Evolutionary conservation across 2,113 vertebrate genomes (phyloP).

Genomic region (Sarotherodon lohbergeri): DNA sequence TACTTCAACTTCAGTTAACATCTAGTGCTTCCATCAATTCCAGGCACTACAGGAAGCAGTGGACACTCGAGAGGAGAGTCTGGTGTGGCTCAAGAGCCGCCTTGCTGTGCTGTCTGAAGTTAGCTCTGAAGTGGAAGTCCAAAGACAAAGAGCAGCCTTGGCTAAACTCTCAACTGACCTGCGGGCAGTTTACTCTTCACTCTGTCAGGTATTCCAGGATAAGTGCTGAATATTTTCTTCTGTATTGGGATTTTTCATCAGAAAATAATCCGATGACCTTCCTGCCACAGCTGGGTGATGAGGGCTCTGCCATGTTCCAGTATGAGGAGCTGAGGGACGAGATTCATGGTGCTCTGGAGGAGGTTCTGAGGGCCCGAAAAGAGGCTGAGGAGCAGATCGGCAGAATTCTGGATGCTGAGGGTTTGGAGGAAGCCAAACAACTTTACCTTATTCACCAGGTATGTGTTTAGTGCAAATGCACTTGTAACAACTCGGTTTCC

Average conservation of each 20-base stretch:
- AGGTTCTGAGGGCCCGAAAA: slow-evolving; percentile 75
- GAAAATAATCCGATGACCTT: background rate
- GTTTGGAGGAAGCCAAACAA: slow-evolving; percentile 82
- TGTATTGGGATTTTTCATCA: background rate
- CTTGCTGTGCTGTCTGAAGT: slow-evolving; percentile 75
- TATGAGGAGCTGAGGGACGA: slow-evolving; percentile 81
- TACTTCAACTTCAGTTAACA: background rate
- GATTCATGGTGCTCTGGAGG: slow-evolving; percentile 77
- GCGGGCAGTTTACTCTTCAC: slow-evolving; percentile 70
- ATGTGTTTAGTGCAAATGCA: slow-evolving; percentile 16
- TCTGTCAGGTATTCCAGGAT: slow-evolving; percentile 77
- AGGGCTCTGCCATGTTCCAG: slow-evolving; percentile 73
- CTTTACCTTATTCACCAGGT: slow-evolving; percentile 87
- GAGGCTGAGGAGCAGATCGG: slow-evolving; percentile 79
- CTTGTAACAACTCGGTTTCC: background rate
- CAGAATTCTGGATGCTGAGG: slow-evolving; percentile 81
- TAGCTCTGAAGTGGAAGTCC: slow-evolving; percentile 79
- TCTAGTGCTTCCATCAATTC: background rate
- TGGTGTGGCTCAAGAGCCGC: slow-evolving; percentile 83
- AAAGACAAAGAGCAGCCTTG: slow-evolving; percentile 77
- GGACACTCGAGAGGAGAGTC: slow-evolving; percentile 73
- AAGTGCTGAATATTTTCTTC: background rate
- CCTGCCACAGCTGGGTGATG: slow-evolving; percentile 74
- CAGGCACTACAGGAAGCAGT: slow-evolving; percentile 77
- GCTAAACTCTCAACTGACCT: slow-evolving; percentile 79